Evolutionary conservation across 2,113 vertebrate genomes (phyloP).

Genomic region (Mionectes macconnelli): DNA sequence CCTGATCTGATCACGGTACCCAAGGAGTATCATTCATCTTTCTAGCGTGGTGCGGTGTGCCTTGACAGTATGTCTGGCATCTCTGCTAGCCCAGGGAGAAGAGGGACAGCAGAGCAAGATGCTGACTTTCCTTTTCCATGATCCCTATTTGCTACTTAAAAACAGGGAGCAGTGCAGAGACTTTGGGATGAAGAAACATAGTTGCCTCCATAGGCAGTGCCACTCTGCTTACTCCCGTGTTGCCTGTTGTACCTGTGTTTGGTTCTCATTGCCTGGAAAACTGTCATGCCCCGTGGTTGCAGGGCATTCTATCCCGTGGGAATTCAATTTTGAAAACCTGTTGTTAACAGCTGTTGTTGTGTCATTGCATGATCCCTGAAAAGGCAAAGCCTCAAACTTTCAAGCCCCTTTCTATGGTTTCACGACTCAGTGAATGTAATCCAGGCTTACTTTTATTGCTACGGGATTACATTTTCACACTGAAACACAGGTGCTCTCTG

Average conservation of each 20-base stretch:
- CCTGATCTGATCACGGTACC: neutral
- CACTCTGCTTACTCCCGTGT: neutral
- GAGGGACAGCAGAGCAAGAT: no score
- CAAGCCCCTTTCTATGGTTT: neutral
- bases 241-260: neutral
- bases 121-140: neutral
- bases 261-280: neutral
- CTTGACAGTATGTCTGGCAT: neutral
- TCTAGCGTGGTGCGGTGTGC: neutral
- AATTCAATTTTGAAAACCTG: neutral
- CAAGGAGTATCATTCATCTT: neutral
- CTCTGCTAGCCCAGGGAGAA: neutral
- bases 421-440: neutral
- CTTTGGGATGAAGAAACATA: neutral
- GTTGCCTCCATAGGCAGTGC: neutral
- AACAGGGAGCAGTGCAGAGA: neutral
- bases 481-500: neutral
- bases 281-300: neutral
- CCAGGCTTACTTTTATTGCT: neutral
- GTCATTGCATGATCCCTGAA: accelerated
- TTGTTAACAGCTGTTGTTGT: neutral
- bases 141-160: neutral
- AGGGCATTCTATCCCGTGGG: neutral
- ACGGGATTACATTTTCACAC: neutral
- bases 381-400: neutral